Evolutionary conservation across 2,888 invertebrate species (phyloP).

Genomic region (Xylophagus ater): DNA sequence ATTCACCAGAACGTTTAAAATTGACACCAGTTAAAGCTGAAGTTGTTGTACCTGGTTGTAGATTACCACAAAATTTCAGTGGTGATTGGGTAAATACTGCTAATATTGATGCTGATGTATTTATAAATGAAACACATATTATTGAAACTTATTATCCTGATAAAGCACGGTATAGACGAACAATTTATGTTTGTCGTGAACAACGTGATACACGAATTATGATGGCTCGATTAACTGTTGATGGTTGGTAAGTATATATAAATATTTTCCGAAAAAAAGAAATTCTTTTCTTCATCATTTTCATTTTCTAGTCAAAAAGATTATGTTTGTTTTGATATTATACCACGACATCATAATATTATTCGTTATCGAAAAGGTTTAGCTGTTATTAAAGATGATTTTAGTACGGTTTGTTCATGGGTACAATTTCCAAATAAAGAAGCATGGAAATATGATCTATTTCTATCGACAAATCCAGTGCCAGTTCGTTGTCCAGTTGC

Average conservation of each 20-base stretch:
- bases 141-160: constrained; percentile 93
- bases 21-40: constrained; percentile 82
- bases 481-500: constrained; percentile 92
- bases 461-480: constrained; percentile 72
- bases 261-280: neutral
- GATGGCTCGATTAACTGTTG: constrained; percentile 93
- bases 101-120: constrained; percentile 88
- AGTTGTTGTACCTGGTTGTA: constrained; percentile 81
- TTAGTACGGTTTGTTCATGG: constrained; percentile 90
- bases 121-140: constrained; percentile 92
- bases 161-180: constrained; percentile 72
- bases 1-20: constrained; percentile 79
- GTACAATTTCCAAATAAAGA: constrained; percentile 78
- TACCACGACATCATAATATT: constrained; percentile 90
- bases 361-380: constrained; percentile 81
- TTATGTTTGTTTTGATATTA: constrained; percentile 93
- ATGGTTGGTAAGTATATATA: constrained; percentile 47
- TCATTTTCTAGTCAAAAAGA: constrained; percentile 66
- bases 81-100: constrained; percentile 97
- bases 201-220: constrained; percentile 81
- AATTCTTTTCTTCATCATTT: neutral
- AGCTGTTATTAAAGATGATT: constrained; percentile 81
- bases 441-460: constrained; percentile 79
- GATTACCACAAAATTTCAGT: constrained; percentile 84
- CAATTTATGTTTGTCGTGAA: constrained; percentile 90